phyloP scores from a whole-genome alignment of 2,113 vertebrate genomes.

The Capreolus pygargus region DNA sequence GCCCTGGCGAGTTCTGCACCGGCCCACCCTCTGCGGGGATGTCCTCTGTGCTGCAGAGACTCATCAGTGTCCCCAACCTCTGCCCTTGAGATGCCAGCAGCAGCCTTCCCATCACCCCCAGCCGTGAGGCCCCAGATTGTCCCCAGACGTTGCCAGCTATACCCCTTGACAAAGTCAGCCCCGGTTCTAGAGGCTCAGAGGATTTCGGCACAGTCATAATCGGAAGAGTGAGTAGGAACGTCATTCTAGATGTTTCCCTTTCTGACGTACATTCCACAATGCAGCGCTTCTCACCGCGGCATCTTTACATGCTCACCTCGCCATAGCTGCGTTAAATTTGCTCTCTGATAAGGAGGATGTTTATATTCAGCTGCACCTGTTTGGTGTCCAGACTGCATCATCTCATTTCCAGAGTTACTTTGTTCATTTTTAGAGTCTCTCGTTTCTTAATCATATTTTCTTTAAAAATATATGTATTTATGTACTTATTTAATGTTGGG shows the following conservation, averaged over 20 bases:
- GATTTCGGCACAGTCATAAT: background rate
- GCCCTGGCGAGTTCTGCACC: background rate
- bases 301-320: rapidly evolving
- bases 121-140: background rate
- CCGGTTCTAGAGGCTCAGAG: background rate
- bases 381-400: rapidly evolving
- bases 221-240: background rate
- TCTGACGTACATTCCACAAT: rapidly evolving
- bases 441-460: background rate
- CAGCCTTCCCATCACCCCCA: rapidly evolving
- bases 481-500: background rate
- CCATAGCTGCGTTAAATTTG: rapidly evolving
- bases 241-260: background rate
- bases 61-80: rapidly evolving
- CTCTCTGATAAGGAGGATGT: background rate
- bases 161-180: background rate
- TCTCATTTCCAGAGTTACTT: background rate
- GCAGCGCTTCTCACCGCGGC: rapidly evolving
- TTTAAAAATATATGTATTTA: background rate
- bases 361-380: background rate
- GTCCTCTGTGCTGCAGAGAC: rapidly evolving
- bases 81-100: background rate
- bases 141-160: background rate
- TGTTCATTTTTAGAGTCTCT: background rate
- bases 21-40: background rate